Conservation (phyloP, 2,888 invertebrate genomes). For the Pasiphila rectangulata region DNA sequence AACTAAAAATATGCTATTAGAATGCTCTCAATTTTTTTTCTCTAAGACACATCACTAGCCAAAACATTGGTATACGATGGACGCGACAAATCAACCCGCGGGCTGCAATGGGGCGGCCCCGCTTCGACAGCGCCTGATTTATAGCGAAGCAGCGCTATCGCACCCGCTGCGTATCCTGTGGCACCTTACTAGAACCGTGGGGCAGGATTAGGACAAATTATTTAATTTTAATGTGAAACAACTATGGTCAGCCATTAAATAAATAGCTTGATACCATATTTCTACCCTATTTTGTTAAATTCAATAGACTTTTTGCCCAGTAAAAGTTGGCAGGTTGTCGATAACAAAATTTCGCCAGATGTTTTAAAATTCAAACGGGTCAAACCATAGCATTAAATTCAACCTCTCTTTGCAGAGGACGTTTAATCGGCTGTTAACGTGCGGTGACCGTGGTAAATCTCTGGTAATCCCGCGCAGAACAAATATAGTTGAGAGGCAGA, state of each 20-base stretch:
- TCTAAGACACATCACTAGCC: constrained; percentile 36
- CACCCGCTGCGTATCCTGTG: constrained; percentile 40
- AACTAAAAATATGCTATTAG: too few relatives aligned
- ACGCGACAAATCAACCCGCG: constrained; percentile 77
- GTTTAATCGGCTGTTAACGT: constrained; percentile 71
- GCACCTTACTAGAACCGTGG: constrained; percentile 32
- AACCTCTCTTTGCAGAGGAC: constrained; percentile 74
- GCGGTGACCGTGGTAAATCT: constrained; percentile 76
- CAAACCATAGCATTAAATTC: constrained; percentile 59
- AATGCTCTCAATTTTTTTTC: too few relatives aligned
- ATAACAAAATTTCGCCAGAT: constrained; percentile 39
- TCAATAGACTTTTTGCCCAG: not conserved
- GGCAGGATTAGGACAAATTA: constrained; percentile 26
- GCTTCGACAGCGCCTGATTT: constrained; percentile 78
- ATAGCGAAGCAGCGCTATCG: constrained; percentile 67
- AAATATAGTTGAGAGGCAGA: constrained; percentile 78
- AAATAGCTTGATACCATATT: not conserved
- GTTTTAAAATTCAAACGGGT: constrained; percentile 53
- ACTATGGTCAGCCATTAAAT: not conserved
- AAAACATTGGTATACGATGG: constrained; percentile 63
- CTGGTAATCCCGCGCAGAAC: constrained; percentile 72
- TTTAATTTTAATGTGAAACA: constrained; percentile 28
- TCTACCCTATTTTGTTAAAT: not conserved
- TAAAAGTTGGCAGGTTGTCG: constrained; percentile 8
- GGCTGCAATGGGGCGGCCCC: constrained; percentile 72